A percentile compares a stretch with the other conserved stretches of the same genome.
These are phyloP conservation scores for Carcina quercana DNA, from an alignment of 2,888 invertebrate genomes.

Conservation along the genomic window DNA sequence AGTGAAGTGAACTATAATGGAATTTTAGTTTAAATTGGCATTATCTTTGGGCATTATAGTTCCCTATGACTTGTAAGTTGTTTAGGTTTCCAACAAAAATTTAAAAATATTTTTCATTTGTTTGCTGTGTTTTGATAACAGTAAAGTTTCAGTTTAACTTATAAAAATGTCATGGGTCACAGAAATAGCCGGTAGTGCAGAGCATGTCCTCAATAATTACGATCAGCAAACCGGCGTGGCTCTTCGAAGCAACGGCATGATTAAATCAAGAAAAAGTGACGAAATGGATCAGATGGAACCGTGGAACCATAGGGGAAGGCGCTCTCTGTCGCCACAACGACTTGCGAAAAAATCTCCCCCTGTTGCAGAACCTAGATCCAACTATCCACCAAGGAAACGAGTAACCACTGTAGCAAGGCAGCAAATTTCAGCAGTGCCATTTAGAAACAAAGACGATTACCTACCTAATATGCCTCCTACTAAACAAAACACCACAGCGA, in stretches of 20 bases:
- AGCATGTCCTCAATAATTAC: constrained; percentile 81
- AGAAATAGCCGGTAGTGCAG: constrained; percentile 83
- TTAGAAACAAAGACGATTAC: too few relatives aligned
- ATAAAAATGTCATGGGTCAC: constrained; percentile 83
- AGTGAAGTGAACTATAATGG: too few relatives aligned
- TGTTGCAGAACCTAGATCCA: constrained; percentile 29
- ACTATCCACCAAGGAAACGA: constrained; percentile 24
- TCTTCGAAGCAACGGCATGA: constrained; percentile 51
- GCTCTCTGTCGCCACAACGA: constrained; percentile 22
- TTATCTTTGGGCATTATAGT: too few relatives aligned
- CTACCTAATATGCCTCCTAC: background rate
- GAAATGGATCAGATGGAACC: constrained; percentile 23
- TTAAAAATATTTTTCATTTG: too few relatives aligned
- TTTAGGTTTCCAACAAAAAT: too few relatives aligned
- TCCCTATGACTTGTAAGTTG: too few relatives aligned
- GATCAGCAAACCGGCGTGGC: constrained; percentile 84
- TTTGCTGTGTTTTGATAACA: too few relatives aligned
- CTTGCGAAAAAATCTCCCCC: constrained; percentile 26
- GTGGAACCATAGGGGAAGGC: constrained; percentile 31
- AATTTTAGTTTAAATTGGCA: too few relatives aligned
- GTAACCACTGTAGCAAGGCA: constrained; percentile 19
- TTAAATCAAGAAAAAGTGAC: constrained; percentile 34
- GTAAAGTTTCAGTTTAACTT: too few relatives aligned
- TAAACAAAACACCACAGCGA: background rate
- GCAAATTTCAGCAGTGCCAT: too few relatives aligned